Evolutionary conservation across 2,113 vertebrate species (phyloP).

Genomic region (Emydura subglobosa): DNA sequence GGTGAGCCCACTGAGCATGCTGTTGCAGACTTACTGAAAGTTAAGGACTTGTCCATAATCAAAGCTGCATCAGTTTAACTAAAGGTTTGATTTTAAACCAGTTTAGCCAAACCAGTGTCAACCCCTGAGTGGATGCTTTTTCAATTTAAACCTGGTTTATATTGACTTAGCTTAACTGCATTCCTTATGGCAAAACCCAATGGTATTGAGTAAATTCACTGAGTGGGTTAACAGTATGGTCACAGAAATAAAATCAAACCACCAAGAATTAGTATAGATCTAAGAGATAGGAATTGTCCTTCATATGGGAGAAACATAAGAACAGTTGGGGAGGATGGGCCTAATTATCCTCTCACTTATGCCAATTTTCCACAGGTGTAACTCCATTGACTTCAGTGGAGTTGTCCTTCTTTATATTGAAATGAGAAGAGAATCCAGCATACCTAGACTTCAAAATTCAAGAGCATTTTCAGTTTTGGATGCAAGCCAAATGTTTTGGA

Average conservation of each 20-base stretch:
- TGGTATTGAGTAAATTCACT: not conserved
- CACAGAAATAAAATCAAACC: not conserved
- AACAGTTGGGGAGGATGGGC: not conserved
- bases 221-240: conserved; percentile 5
- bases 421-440: not conserved
- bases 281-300: not conserved
- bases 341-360: not conserved
- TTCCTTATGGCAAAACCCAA: not conserved
- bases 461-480: not conserved
- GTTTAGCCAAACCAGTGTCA: not conserved
- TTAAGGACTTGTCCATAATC: not conserved
- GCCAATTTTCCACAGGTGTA: not conserved
- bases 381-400: not conserved
- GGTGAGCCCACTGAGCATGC: not conserved
- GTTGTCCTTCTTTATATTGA: not conserved
- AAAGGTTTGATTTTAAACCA: not conserved
- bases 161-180: not conserved
- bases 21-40: not conserved
- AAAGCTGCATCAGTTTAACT: not conserved
- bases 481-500: not conserved
- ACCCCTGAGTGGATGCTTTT: not conserved
- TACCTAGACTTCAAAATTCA: not conserved
- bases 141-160: not conserved
- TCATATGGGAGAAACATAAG: not conserved
- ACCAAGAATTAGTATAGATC: not conserved